phyloP scores from a whole-genome alignment of 2,113 vertebrate genomes.

The Vidua chalybeata region DNA sequence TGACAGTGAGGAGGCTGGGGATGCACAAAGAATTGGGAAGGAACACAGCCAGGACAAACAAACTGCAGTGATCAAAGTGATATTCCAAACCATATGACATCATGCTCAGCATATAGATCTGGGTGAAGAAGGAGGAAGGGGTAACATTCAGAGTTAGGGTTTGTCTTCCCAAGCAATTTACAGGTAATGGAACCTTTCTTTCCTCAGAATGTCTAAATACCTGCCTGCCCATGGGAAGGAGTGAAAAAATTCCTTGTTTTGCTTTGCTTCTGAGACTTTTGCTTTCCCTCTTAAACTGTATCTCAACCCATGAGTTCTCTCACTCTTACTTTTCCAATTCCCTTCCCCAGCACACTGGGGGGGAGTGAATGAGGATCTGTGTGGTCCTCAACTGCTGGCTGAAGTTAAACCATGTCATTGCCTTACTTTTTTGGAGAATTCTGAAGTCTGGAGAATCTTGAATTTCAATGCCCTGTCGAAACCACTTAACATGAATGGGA shows the following conservation, averaged over 20 bases:
- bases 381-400: not conserved
- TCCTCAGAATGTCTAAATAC: not conserved
- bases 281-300: not conserved
- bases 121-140: not conserved
- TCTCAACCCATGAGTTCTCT: not conserved
- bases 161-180: not conserved
- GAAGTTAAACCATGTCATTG: not conserved
- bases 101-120: not conserved
- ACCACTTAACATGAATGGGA: constrained; percentile 88
- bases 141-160: not conserved
- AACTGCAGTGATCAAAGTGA: not conserved
- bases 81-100: not conserved
- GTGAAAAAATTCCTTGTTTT: not conserved
- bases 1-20: not conserved
- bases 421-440: constrained; percentile 96
- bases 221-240: not conserved
- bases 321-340: not conserved
- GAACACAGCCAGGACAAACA: not conserved
- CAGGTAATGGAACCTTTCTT: not conserved
- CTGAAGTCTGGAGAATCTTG: constrained; percentile 97
- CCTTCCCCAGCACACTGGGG: too few species aligned
- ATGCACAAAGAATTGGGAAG: not conserved
- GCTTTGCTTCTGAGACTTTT: not conserved
- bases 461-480: constrained; percentile 88
- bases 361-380: not conserved